Evolutionary conservation across 2,113 vertebrate genomes (phyloP), one percentile per base, ranked within the genome.

Genomic region (Propithecus coquereli): DNA sequence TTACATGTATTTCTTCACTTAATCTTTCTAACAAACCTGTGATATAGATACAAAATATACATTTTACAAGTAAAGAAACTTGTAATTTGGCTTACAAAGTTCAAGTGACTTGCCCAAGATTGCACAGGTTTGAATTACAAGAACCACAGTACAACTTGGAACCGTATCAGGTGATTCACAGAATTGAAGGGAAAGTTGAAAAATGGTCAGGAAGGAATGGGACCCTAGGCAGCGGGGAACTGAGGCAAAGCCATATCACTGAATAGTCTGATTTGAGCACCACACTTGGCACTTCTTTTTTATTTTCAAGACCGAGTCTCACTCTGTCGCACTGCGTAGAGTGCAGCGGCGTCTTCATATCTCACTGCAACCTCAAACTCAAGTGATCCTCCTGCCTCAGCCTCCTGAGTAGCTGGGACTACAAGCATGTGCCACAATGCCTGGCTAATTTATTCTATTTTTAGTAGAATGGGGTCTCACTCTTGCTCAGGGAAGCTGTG

Each of bases 111-210:
- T 97, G 13, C 7, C 54, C 54, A 68, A 22, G 5, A 10, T 74
- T 2, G 32, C 66, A 32, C 4, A 90, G 66, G 71, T 89, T 5
- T 81, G 34, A 93, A 76, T 14, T 37, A 3, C 54, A 52, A 74
- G 66, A 80, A 68, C 27, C 22, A 50, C 30, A 63, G 50, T 87
- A 77, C n/a, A 50, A 17, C 81, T 90, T 94, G 40, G 45, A 87
- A 66, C 18, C 1, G 4, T 71, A 57, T 57, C 63, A 54, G 10
- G 27, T n/a, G 6, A 66, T 80, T 96, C 77, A 94, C 13, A 79
- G 43, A 94, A 90, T 82, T 97, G n/a, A 97, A 91, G 76, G n/a
- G 10, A 34, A 97, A 89, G 22, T 54, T 71, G 43, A 74, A 92
- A 83, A 79, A 54, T 86, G 32, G 23, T 20, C 32, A 71, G 68